Conservation (phyloP, 2,797 vertebrate genomes). For the Molossus alvarezi region DNA sequence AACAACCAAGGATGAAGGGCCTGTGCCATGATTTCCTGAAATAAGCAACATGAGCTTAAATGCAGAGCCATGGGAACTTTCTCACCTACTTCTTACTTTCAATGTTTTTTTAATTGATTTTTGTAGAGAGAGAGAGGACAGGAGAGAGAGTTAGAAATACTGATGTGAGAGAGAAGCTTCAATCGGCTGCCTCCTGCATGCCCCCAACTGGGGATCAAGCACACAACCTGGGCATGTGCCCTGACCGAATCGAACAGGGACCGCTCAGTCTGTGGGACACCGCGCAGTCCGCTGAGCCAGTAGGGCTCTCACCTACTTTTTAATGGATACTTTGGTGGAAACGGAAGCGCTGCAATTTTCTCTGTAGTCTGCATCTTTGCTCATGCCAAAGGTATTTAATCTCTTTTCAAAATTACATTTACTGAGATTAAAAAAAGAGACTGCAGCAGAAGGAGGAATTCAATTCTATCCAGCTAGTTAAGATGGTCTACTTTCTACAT, state of each 20-base stretch:
- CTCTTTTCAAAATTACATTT: constrained; percentile 79
- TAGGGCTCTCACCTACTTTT: neutral
- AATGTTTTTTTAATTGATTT: too few relatives aligned
- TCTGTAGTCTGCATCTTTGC: constrained; percentile 72
- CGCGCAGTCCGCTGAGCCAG: too few relatives aligned
- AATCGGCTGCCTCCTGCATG: too few relatives aligned
- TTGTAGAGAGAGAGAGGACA: too few relatives aligned
- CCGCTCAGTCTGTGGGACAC: too few relatives aligned
- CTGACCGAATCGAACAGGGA: too few relatives aligned
- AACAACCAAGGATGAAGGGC: constrained; percentile 72
- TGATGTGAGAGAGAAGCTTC: too few relatives aligned
- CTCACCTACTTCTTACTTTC: neutral
- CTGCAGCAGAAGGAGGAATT: constrained; percentile 25
- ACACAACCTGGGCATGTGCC: too few relatives aligned
- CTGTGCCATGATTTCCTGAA: constrained; percentile 67
- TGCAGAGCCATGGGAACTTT: constrained; percentile 55
- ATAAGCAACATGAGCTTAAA: constrained; percentile 60
- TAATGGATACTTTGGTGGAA: constrained; percentile 54
- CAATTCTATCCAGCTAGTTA: constrained; percentile 43
- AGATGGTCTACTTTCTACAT: neutral
- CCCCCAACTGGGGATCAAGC: too few relatives aligned
- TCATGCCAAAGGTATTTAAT: constrained; percentile 73
- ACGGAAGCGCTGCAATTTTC: constrained; percentile 79
- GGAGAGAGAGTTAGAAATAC: too few relatives aligned
- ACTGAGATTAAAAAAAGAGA: constrained; percentile 17